Base-by-base conservation (phyloP, 2,888 invertebrate species). In the Drosophila borborema region DNA sequence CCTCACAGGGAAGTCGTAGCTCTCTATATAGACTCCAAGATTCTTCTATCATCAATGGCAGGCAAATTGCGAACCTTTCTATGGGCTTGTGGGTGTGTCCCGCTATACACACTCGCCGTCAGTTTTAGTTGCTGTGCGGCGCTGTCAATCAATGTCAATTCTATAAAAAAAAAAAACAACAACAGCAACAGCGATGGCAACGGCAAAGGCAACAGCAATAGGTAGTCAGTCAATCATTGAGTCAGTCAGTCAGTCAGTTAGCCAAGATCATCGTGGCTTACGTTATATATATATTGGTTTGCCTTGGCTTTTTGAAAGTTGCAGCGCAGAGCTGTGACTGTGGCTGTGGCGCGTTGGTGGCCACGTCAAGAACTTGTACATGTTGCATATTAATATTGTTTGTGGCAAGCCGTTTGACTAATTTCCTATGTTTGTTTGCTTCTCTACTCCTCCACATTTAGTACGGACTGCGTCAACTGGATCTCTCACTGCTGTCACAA, bases 391-490 rank as follows among this genome's bases (percentile, higher is more conserved):
- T 78, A 78, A 79, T 76, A 64, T 59, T 67, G 64, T 64, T 55
- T 74, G 74, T 74, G 41, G 74, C 74, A 74, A 64, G 63, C 40
- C 49, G 60, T 20, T 74, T 64, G 55, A 46, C 74, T 77, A 72
- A 78, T 76, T 58, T 55, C 34, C 43, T 41, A 40, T 23, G 23
- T 40, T 54, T 53, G 45, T 67, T 64, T 74, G 51, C 34, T 28
- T 66, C 40, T 40, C 31, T 41, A 28, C 55, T 55, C 55, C 40
- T n/a, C 40, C 28, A 53, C 38, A 59, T 95, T 54, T 95, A 98
- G 98, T 97, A 96, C 89, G 97, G 97, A 84, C 94, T 98, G 36
- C 95, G 98, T 61, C 98, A 98, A 93, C 92, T 98, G 93, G 98
- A 98, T 94, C 94, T 98, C 83, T 97, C 97, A 1, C 94, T 98